Percentiles rank a stretch among this genome's conserved stretches.
These are phyloP conservation scores for Oxycera nigricornis DNA, from an alignment of 2,888 invertebrate genomes.

Conservation along the genomic window DNA sequence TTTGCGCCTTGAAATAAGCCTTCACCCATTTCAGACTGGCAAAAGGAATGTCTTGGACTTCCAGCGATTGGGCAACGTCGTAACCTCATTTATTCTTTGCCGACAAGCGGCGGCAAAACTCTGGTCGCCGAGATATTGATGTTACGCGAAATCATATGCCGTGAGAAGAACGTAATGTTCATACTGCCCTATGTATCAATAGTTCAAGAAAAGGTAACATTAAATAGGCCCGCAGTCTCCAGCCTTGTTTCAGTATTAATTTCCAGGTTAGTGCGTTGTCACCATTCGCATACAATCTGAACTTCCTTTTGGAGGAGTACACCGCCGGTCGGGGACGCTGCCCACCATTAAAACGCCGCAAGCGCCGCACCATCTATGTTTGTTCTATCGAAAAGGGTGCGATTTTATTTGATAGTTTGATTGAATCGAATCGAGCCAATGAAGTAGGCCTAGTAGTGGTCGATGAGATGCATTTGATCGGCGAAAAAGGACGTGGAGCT, in stretches of 20 bases:
- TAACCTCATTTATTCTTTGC: slow-evolving; percentile 91
- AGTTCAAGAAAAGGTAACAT: slow-evolving; percentile 91
- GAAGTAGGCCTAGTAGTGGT: slow-evolving; percentile 83
- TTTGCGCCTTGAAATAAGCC: too few species aligned
- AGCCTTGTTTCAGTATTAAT: not conserved
- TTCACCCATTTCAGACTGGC: slow-evolving; percentile 77
- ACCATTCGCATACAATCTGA: slow-evolving; percentile 84
- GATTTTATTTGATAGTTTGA: slow-evolving; percentile 82
- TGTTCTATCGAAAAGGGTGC: slow-evolving; percentile 96
- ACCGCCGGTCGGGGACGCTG: slow-evolving; percentile 91
- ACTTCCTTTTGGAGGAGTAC: slow-evolving; percentile 94
- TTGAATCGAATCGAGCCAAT: slow-evolving; percentile 76
- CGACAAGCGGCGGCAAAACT: slow-evolving; percentile 98
- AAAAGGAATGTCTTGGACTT: slow-evolving; percentile 85
- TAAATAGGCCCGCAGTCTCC: not conserved
- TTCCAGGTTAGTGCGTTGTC: slow-evolving; percentile 66
- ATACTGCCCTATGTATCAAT: slow-evolving; percentile 95
- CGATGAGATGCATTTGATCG: slow-evolving; percentile 93
- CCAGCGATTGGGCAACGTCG: slow-evolving; percentile 73
- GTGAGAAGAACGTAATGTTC: slow-evolving; percentile 83
- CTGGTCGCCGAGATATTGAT: slow-evolving; percentile 95
- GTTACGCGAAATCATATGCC: slow-evolving; percentile 81
- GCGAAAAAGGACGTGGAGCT: slow-evolving; percentile 85
- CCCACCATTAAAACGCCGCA: slow-evolving; percentile 78
- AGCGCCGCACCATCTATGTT: slow-evolving; percentile 82